A percentile compares a stretch with the other conserved stretches of the same genome.
phyloP scores from a whole-genome alignment of 2,888 invertebrate genomes.

The Crossocerus cetratus region DNA sequence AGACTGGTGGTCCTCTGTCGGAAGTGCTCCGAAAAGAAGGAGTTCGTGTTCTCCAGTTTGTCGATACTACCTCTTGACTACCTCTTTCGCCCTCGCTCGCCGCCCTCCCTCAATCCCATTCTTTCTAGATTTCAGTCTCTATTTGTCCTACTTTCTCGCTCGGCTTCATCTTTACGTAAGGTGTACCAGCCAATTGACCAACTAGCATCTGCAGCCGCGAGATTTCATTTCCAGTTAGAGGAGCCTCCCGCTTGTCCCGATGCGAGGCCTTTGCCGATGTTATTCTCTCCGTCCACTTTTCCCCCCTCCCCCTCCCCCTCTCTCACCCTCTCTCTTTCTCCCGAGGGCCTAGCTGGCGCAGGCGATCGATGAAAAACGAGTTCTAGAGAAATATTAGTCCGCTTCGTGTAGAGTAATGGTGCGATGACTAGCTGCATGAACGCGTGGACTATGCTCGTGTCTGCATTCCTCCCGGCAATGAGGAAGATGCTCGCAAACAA shows the following conservation, averaged over 20 bases:
- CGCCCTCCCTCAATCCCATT: neutral
- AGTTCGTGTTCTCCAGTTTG: conserved; percentile 32
- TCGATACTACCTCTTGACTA: neutral
- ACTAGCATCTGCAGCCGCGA: conserved; percentile 44
- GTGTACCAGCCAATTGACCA: conserved; percentile 37
- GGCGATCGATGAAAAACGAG: conserved; percentile 47
- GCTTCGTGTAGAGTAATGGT: conserved; percentile 37
- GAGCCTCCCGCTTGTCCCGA: conserved; percentile 18
- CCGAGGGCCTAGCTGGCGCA: conserved; percentile 9
- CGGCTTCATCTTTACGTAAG: conserved; percentile 21
- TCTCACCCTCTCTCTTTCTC: neutral
- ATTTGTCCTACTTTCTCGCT: conserved; percentile 13
- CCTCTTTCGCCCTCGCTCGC: neutral
- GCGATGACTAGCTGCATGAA: conserved; percentile 50
- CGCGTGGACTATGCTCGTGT: conserved; percentile 36
- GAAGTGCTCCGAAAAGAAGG: conserved; percentile 42
- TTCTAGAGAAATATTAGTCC: conserved; percentile 45
- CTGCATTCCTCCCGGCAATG: conserved; percentile 25
- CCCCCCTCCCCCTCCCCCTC: neutral
- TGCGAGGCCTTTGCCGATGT: too few species aligned
- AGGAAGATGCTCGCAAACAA: conserved; percentile 38
- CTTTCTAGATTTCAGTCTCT: neutral
- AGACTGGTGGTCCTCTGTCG: conserved; percentile 48
- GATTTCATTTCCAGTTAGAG: conserved; percentile 12
- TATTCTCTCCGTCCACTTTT: neutral